These are phyloP conservation scores for Ochropacha duplaris DNA, from an alignment of 2,888 invertebrate genomes.

Conservation along the genomic window DNA sequence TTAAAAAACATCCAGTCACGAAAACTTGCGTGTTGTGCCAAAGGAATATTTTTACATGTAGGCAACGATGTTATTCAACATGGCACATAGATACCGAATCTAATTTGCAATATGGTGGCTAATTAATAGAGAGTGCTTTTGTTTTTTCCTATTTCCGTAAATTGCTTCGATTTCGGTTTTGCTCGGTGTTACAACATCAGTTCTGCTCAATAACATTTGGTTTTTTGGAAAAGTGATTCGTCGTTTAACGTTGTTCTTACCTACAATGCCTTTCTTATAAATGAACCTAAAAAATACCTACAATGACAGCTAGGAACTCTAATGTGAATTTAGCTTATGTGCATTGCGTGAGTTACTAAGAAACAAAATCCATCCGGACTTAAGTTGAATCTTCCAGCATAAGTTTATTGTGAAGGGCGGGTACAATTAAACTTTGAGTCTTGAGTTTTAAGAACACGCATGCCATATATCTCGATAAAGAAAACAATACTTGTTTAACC, in stretches of 20 bases:
- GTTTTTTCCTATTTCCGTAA: not conserved
- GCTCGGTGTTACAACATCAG: too few species aligned
- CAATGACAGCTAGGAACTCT: too few species aligned
- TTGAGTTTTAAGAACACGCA: not conserved
- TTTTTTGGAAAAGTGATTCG: not conserved
- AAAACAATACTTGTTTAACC: constrained; percentile 37
- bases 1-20: constrained; percentile 45
- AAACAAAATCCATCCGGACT: too few species aligned
- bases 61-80: constrained; percentile 10
- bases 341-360: too few species aligned
- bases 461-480: constrained; percentile 6
- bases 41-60: constrained; percentile 23
- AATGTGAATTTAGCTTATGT: too few species aligned
- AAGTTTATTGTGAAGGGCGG: too few species aligned
- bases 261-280: too few species aligned
- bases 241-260: not conserved
- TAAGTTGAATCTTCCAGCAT: too few species aligned
- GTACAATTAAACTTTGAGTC: not conserved
- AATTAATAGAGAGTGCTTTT: not conserved
- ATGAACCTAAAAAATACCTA: too few species aligned
- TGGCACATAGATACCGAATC: not conserved
- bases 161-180: not conserved
- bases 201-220: too few species aligned
- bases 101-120: not conserved
- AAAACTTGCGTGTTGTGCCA: constrained; percentile 39